Evolutionary conservation across 2,888 invertebrate species (phyloP).

Genomic region (Drosophila kuntzei): DNA sequence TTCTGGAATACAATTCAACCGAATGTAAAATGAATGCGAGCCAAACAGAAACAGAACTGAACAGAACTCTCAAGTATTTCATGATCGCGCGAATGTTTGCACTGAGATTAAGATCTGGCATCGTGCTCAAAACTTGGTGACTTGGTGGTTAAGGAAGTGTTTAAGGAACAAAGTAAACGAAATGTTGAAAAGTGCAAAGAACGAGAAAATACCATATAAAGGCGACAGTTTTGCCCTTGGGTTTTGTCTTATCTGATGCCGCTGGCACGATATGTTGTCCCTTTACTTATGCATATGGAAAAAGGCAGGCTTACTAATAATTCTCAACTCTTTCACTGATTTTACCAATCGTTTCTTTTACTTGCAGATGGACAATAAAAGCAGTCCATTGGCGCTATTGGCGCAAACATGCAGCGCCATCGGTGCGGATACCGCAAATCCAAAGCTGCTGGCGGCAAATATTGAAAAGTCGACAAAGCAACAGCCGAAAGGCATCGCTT

Average conservation of each 20-base stretch:
- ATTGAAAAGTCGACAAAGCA: constrained; percentile 89
- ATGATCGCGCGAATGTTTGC: constrained; percentile 52
- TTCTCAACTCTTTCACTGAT: constrained; percentile 79
- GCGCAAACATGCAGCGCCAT: constrained; percentile 99
- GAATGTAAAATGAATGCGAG: constrained; percentile 1
- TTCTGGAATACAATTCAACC: constrained; percentile 1
- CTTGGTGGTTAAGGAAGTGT: constrained; percentile 62
- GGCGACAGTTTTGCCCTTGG: constrained; percentile 35
- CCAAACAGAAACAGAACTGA: constrained; percentile 2
- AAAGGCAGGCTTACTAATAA: constrained; percentile 34
- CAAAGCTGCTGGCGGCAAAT: constrained; percentile 90
- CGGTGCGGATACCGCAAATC: constrained; percentile 94
- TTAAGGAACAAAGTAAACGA: constrained; percentile 60
- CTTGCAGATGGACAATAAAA: constrained; percentile 98
- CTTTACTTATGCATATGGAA: constrained; percentile 24
- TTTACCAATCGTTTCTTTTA: constrained; percentile 85
- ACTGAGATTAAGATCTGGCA: constrained; percentile 51
- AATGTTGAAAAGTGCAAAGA: constrained; percentile 15
- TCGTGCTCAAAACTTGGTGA: constrained; percentile 43
- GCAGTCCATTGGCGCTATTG: constrained; percentile 97
- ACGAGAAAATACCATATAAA: constrained; percentile 1
- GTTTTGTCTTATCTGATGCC: constrained; percentile 50
- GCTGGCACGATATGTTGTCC: constrained; percentile 61
- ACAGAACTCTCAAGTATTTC: constrained; percentile 29
- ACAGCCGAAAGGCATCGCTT: constrained; percentile 85